Percentiles rank a stretch among this genome's conserved stretches.
Evolutionary conservation across 2,113 vertebrate genomes (phyloP).

Genomic region (Athene noctua): DNA sequence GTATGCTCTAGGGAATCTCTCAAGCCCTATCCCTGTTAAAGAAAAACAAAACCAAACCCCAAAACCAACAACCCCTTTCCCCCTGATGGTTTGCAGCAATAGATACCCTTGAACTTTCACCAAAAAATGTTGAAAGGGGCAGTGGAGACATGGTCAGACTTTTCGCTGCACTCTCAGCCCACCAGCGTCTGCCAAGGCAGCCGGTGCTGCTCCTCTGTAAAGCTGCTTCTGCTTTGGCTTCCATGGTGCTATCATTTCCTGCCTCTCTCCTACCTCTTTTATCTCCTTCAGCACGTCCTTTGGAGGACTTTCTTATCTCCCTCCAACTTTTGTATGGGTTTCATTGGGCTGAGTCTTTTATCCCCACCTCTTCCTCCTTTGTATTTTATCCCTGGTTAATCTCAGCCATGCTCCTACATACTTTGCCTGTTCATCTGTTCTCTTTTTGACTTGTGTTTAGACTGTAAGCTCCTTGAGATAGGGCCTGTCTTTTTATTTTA

Average conservation of each 20-base stretch:
- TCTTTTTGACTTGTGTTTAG: constrained; percentile 15
- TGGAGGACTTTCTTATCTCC: constrained; percentile 53
- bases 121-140: neutral
- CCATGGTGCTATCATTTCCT: constrained; percentile 25
- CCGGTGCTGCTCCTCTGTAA: neutral
- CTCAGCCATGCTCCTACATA: neutral
- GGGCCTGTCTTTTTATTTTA: constrained; percentile 5
- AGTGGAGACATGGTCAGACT: neutral
- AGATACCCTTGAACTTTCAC: constrained; percentile 13
- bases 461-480: neutral
- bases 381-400: constrained; percentile 49
- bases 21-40: neutral
- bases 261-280: constrained; percentile 44
- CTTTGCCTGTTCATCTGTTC: constrained; percentile 6
- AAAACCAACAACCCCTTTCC: neutral
- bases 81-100: neutral
- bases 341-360: constrained; percentile 4
- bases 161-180: fast-evolving
- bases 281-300: constrained; percentile 13
- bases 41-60: constrained; percentile 21
- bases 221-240: constrained; percentile 30
- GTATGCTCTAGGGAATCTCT: constrained; percentile 38
- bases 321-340: constrained; percentile 21
- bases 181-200: neutral
- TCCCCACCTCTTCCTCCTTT: constrained; percentile 13